Percentiles rank a stretch among this genome's conserved stretches.
Conservation (phyloP, 2,797 vertebrate genomes). For the Cuniculus paca region DNA sequence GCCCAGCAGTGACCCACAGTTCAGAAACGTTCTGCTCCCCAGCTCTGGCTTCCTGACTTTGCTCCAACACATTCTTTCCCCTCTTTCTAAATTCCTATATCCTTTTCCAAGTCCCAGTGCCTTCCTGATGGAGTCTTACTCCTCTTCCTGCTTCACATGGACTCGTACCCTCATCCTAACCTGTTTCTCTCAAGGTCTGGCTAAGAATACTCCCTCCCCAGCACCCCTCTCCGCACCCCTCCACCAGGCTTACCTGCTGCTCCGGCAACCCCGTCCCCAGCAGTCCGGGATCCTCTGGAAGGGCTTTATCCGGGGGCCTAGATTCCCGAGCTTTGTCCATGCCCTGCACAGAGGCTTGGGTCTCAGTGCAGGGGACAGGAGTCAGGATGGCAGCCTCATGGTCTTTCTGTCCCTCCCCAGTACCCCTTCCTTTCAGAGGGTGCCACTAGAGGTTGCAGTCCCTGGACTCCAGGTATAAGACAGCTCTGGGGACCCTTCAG, state of each 20-base stretch:
- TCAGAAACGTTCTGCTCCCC: constrained; percentile 43
- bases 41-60: constrained; percentile 41
- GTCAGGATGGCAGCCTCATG: not conserved
- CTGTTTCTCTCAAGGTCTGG: not conserved
- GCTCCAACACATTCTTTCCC: constrained; percentile 79
- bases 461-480: not conserved
- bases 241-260: constrained; percentile 71
- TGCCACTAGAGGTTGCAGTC: not conserved
- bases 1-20: constrained; percentile 16
- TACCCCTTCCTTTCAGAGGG: not conserved
- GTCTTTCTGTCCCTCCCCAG: not conserved
- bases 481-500: not conserved
- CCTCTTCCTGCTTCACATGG: not conserved
- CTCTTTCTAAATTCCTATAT: constrained; percentile 63
- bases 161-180: not conserved
- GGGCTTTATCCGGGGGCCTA: constrained; percentile 55
- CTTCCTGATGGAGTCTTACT: constrained; percentile 23
- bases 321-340: constrained; percentile 72
- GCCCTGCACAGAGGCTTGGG: constrained; percentile 63
- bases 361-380: constrained; percentile 14
- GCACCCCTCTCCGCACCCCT: not conserved
- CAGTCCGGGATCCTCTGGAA: constrained; percentile 13
- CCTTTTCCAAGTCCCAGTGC: constrained; percentile 34
- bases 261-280: constrained; percentile 16
- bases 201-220: not conserved